Conservation (phyloP, 2,797 vertebrate genomes). For the Eulemur albifrons region DNA sequence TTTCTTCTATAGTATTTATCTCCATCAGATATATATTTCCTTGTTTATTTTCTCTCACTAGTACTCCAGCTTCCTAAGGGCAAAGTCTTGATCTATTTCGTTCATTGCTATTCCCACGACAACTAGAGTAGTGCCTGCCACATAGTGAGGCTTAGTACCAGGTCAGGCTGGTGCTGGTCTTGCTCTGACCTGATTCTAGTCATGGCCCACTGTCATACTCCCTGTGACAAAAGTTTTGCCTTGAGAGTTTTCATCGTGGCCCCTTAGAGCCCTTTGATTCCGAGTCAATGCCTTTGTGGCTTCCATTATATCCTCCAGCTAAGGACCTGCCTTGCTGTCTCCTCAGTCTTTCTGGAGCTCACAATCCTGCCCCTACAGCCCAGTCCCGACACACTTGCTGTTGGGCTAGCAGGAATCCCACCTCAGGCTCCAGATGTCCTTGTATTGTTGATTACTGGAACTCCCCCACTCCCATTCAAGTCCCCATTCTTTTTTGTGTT, state of each 20-base stretch:
- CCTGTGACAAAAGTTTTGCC: background rate
- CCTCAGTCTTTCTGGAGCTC: background rate
- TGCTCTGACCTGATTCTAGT: background rate
- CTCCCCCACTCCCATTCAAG: background rate
- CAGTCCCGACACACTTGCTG: background rate
- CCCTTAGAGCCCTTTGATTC: background rate
- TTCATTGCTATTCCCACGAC: background rate
- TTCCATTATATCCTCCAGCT: background rate
- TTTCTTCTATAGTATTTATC: background rate
- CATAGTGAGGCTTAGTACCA: background rate
- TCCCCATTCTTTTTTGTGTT: background rate
- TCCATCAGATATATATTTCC: background rate
- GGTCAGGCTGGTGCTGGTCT: background rate
- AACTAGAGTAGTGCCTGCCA: background rate
- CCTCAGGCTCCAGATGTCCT: background rate
- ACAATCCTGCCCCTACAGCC: background rate
- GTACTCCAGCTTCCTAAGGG: background rate
- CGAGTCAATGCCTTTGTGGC: background rate
- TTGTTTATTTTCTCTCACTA: background rate
- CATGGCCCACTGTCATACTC: background rate
- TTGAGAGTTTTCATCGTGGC: background rate
- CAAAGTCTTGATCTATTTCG: background rate
- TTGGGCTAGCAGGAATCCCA: background rate
- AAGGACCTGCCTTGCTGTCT: background rate
- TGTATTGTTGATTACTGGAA: background rate